Conservation (phyloP, 92 coral and sea anemone species). For the Phymanthus crucifer region DNA sequence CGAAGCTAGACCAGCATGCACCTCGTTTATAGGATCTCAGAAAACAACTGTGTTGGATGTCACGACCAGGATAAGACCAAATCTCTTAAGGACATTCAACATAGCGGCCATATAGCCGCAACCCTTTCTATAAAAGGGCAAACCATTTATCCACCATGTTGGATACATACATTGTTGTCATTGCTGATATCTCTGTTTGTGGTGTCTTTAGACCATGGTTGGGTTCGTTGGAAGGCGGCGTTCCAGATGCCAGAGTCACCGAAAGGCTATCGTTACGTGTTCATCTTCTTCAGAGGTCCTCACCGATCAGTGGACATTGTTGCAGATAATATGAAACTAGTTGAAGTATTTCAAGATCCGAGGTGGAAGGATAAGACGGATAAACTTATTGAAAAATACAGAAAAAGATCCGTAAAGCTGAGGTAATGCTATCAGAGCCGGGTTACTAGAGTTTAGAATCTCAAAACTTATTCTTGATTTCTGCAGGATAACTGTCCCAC, state of each 20-base stretch:
- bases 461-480: too few relatives aligned
- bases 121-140: too few relatives aligned
- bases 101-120: too few relatives aligned
- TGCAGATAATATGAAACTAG: slow-evolving; percentile 59
- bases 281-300: slow-evolving; percentile 78
- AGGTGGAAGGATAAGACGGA: slow-evolving; percentile 70
- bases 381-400: slow-evolving; percentile 55
- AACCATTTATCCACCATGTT: too few relatives aligned
- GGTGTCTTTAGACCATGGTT: slow-evolving; percentile 53
- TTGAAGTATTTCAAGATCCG: slow-evolving; percentile 56
- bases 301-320: slow-evolving; percentile 62
- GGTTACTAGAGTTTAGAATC: too few relatives aligned
- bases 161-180: too few relatives aligned
- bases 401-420: slow-evolving; percentile 56
- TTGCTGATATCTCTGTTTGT: neutral
- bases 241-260: slow-evolving; percentile 70
- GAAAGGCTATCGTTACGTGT: slow-evolving; percentile 61
- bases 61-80: too few relatives aligned
- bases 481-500: slow-evolving; percentile 33
- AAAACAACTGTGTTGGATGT: too few relatives aligned
- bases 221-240: slow-evolving; percentile 80
- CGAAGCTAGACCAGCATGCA: too few relatives aligned
- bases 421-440: slow-evolving; percentile 38
- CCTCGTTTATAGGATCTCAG: too few relatives aligned
- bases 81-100: too few relatives aligned